phyloP scores from a whole-genome alignment of 1,140 invertebrate genomes.

The Spodoptera litura region DNA sequence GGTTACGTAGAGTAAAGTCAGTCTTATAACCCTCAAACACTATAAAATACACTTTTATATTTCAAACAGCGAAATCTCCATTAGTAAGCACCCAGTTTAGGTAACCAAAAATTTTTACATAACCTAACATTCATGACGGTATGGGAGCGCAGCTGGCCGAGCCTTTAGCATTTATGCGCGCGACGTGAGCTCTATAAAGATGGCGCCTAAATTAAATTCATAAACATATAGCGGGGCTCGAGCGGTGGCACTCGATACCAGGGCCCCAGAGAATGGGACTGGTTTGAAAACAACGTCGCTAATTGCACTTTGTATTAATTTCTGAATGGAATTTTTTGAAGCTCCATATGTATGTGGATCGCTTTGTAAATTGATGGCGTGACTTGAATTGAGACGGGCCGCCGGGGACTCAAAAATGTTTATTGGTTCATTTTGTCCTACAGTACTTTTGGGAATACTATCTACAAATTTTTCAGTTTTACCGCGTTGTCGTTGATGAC shows the following conservation, averaged over 20 bases:
- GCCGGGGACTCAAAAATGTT: slow-evolving; percentile 10
- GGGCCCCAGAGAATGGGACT: background rate
- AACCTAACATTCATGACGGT: slow-evolving; percentile 31
- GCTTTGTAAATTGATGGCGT: slow-evolving; percentile 4
- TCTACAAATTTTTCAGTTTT: background rate
- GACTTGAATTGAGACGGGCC: background rate
- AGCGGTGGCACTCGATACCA: slow-evolving; percentile 11
- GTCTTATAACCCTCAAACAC: no score
- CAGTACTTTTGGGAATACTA: background rate
- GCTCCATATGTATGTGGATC: background rate
- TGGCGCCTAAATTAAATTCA: slow-evolving; percentile 44
- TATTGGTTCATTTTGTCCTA: background rate
- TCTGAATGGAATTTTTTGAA: slow-evolving; percentile 9
- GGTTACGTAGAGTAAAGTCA: no score
- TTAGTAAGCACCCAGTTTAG: background rate
- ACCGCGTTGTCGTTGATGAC: background rate
- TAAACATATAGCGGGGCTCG: slow-evolving; percentile 28
- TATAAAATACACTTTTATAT: background rate
- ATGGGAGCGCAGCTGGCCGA: slow-evolving; percentile 32
- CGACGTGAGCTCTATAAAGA: slow-evolving; percentile 41
- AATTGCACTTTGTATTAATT: slow-evolving; percentile 35
- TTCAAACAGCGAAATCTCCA: background rate
- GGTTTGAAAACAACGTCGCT: slow-evolving; percentile 15
- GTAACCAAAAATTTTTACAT: slow-evolving; percentile 28
- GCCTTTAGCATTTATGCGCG: slow-evolving; percentile 38